Evolutionary conservation across 92 coral and sea anemone genomes (phyloP), one percentile per base, ranked within the genome.

Genomic region (Pocillopora meandrina): DNA sequence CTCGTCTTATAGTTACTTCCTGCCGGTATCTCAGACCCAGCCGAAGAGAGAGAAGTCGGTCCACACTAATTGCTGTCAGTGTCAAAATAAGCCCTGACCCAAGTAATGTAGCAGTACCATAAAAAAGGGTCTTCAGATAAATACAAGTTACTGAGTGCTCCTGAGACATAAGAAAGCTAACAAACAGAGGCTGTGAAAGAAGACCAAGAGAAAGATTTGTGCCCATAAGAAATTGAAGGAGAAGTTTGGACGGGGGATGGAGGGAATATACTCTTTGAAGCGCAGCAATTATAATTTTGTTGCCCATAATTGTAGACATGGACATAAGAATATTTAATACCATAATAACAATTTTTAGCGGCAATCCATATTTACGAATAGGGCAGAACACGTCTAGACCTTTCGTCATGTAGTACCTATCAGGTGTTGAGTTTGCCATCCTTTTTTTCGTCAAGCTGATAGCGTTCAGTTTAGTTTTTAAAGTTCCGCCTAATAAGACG

Each of bases 1-100:
- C 62, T 12, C 62, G 62, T 16, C 62, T 10, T 12, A 59, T 12
- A 12, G 62, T 59, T 59, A 59, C 62, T 16, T 12, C 62, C 71
- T 56, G 34, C 58, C 65, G 23, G 65, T 74, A 21, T 74, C 21
- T 56, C 31, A 56, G 65, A 10, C 78, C 17, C 78, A 57, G 17
- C 42, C 55, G 20, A 34, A 74, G 65, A 57, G 78, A 62, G 64
- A 74, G 78, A 74, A 56, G 65, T 56, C 78, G 56, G 78, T 74
- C 78, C 6, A 20, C 71, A 23, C 71, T 23, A 0, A 65, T 9
- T 2, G 35, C 15, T 2, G 36, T 65, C 42, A 65, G 4, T 65
- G 71, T 26, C 4, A 42, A 42, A 42, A 42, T 42, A 3, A 3
- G 52, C 52, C 4, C 8, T 7, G 8, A 7, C 52, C 62, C 62